These are phyloP conservation scores for Nesidiocoris tenuis DNA, from an alignment of 2,888 invertebrate genomes.

Conservation along the genomic window DNA sequence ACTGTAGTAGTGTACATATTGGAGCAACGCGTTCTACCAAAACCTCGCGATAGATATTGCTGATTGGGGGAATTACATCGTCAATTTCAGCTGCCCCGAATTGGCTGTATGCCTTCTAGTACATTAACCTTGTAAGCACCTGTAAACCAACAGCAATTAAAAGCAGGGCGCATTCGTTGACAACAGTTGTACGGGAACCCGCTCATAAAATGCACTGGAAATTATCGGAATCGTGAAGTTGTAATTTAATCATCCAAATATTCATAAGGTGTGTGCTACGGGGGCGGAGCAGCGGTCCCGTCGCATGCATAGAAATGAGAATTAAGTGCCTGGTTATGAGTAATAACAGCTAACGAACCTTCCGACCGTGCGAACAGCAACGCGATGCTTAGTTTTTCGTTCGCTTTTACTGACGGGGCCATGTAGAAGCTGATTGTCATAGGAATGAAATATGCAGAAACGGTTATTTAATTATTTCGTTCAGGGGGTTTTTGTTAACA, in stretches of 20 bases:
- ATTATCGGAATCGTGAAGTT: not conserved
- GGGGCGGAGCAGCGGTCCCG: not conserved
- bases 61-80: too few relatives aligned
- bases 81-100: too few relatives aligned
- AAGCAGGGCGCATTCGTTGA: not conserved
- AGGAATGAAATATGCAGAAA: too few relatives aligned
- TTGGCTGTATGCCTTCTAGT: too few relatives aligned
- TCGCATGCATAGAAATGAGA: not conserved
- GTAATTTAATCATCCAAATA: not conserved
- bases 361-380: not conserved
- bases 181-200: not conserved
- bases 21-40: too few relatives aligned
- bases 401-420: too few relatives aligned
- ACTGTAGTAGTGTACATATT: too few relatives aligned
- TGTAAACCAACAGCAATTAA: not conserved
- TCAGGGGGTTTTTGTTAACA: too few relatives aligned
- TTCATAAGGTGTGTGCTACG: not conserved
- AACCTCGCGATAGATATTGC: too few relatives aligned
- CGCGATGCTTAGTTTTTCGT: too few relatives aligned
- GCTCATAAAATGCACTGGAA: not conserved
- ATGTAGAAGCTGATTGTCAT: too few relatives aligned
- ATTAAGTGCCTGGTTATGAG: not conserved
- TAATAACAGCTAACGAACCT: not conserved
- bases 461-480: too few relatives aligned
- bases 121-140: not conserved